Conservation (phyloP, 2,888 invertebrate genomes). For the Rhagophthalmus giganteus region DNA sequence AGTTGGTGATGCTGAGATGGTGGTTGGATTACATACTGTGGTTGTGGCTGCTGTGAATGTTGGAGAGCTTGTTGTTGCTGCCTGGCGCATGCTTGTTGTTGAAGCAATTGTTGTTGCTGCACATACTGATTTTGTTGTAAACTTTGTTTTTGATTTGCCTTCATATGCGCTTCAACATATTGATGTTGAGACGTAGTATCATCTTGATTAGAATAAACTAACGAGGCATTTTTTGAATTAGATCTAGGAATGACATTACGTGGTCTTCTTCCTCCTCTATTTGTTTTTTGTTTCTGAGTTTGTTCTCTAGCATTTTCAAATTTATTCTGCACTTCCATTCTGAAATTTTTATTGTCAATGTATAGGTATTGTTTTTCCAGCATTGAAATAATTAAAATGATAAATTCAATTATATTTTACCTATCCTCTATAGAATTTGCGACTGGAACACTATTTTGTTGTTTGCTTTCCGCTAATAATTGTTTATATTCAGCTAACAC, state of each 20-base stretch:
- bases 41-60: constrained; percentile 59
- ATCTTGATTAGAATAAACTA: constrained; percentile 6
- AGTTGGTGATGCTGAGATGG: constrained; percentile 33
- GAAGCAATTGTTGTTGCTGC: constrained; percentile 36
- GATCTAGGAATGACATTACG: constrained; percentile 5
- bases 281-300: constrained; percentile 1
- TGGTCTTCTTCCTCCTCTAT: not conserved
- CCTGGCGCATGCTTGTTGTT: too few relatives aligned
- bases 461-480: constrained; percentile 41
- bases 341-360: too few relatives aligned
- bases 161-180: not conserved
- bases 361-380: too few relatives aligned
- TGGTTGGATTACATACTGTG: constrained; percentile 37
- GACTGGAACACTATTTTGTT: constrained; percentile 5
- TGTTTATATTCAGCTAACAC: constrained; percentile 42
- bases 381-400: too few relatives aligned
- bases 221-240: constrained; percentile 2
- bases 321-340: constrained; percentile 7
- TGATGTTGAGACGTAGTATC: not conserved
- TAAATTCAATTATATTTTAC: too few relatives aligned
- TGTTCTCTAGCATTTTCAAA: constrained; percentile 1
- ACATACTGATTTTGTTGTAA: constrained; percentile 15
- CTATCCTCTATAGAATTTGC: too few relatives aligned
- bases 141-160: constrained; percentile 9
- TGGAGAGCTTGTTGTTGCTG: constrained; percentile 57